Evolutionary conservation across 37 sponge, comb jelly and placozoan species (phyloP).

Genomic region (Aphrocallistes beatrix): DNA sequence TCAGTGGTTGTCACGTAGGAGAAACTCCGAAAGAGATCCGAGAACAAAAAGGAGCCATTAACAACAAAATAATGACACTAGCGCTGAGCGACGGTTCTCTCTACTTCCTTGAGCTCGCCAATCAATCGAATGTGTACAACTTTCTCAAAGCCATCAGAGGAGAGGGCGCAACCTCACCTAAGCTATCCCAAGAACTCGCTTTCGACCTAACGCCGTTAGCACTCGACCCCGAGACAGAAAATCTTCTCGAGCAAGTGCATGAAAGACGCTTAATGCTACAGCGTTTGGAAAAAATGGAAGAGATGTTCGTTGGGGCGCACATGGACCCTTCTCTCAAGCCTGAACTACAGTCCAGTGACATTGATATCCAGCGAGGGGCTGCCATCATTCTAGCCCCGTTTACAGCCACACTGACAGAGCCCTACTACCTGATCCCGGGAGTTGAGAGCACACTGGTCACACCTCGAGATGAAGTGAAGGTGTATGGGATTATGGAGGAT

Average conservation of each 20-base stretch:
- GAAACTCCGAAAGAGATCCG: not conserved
- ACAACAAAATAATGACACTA: not conserved
- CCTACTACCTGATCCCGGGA: not conserved
- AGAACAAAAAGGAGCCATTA: slow-evolving; percentile 14
- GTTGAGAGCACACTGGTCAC: not conserved
- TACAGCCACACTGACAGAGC: not conserved
- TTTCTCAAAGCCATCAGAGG: not conserved
- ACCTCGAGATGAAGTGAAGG: not conserved
- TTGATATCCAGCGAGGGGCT: not conserved
- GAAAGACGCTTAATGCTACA: not conserved
- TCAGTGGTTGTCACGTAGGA: not conserved
- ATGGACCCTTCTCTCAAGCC: not conserved
- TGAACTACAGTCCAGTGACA: not conserved
- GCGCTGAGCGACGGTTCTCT: not conserved
- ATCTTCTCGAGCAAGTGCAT: not conserved
- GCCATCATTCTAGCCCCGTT: not conserved
- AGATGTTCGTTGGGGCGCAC: slow-evolving; percentile 11
- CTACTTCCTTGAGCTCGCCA: not conserved
- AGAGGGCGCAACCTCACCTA: not conserved
- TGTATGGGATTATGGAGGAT: slow-evolving; percentile 7
- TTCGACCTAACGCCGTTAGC: not conserved
- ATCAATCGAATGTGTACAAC: not conserved
- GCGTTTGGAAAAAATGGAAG: not conserved
- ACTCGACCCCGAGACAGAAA: not conserved
- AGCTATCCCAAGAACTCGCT: not conserved